Evolutionary conservation across 2,888 invertebrate species (phyloP), one percentile per base, ranked within the genome.

Genomic region (Drosophila falleni): DNA sequence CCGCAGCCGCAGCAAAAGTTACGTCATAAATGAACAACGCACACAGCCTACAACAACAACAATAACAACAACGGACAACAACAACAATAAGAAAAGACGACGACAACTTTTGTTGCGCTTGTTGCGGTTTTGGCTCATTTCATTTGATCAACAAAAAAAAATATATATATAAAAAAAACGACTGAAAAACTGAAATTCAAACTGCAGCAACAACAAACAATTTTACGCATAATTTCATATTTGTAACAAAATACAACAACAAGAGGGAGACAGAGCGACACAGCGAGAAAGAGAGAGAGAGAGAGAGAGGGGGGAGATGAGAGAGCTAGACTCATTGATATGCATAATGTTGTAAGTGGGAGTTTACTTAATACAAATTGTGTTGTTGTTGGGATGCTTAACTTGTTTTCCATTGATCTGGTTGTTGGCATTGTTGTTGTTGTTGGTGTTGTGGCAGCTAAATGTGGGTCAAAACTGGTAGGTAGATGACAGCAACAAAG

Each of bases 191-290:
- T 29, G 23, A 73, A 75, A 75, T 47, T 42, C 62, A 73, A 75
- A 78, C 78, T 74, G 59, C 64, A 74, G 26, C 63, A 66, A 78
- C 78, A 81, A 67, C 47, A 64, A 77, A 73, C 56, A 76, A 84
- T 87, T 85, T 81, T 78, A 89, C 85, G 89, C 85, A 87, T 87
- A 85, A 89, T 89, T 85, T 85, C 82, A 89, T 89, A 81, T 89
- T 78, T 80, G 86, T 89, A 89, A 85, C 82, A 71, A 88, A 75
- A 87, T 72, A 71, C 75, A 69, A 62, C 70, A 74, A 62, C 15
- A 49, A 42, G 33, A 33, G 60, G 16, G 29, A 47, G 58, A 37
- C 35, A 31, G 46, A 13, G 29, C 39, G 33, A 31, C 23, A 33
- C n/a, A n/a, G 23, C 31, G 29, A 33, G 23, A 23, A 1, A 2